Base-by-base conservation (phyloP, 2,888 invertebrate species). In the Thymelicus lineola region DNA sequence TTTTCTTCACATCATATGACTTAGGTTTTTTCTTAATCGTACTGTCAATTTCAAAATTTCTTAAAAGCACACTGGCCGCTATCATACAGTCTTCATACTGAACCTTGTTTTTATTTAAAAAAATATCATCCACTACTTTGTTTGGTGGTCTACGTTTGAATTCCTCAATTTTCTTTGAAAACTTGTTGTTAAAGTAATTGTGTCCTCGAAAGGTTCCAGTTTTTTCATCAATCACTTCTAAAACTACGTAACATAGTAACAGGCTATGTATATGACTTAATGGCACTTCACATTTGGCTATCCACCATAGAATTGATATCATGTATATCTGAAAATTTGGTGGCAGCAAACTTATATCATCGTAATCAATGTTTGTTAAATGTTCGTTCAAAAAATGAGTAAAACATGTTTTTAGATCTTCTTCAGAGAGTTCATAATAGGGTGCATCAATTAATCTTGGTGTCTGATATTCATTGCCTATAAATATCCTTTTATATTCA, bases 301-400 rank as follows among this genome's bases (percentile, higher is more conserved):
- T 94, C 95, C 96, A 96, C 90, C 95, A 96, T 3, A 95, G 82
- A 1, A 96, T 77, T 15, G 94, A 83, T 48, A 95, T 86, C 76
- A 96, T 86, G 77, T 94, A 95, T 45, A 96, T 76, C 80, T 94
- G 94, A 94, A 96, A 96, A 75, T 94, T 91, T 1, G 80, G 71
- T 20, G 96, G 96, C 71, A 96, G 83, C 50, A 83, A 74, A 15
- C 90, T 77, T 68, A 96, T 75, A 35, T 86, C 72, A 38, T 78
- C 73, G 5, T 88, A 70, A 78, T 92, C 86, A 35, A 89, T 77
- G 58, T 79, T 74, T 5, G 88, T 79, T 58, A 95, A 82, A 70
- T 88, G 88, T 66, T 83, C 76, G 65, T 89, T 86, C 35, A 96
- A 78, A 75, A 95, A 94, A 72, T 93, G 80, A 45, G 91, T 79